Percentiles rank a stretch among this genome's conserved stretches.
These are phyloP conservation scores for Delphinus delphis DNA, from an alignment of 2,113 vertebrate genomes.

Conservation along the genomic window DNA sequence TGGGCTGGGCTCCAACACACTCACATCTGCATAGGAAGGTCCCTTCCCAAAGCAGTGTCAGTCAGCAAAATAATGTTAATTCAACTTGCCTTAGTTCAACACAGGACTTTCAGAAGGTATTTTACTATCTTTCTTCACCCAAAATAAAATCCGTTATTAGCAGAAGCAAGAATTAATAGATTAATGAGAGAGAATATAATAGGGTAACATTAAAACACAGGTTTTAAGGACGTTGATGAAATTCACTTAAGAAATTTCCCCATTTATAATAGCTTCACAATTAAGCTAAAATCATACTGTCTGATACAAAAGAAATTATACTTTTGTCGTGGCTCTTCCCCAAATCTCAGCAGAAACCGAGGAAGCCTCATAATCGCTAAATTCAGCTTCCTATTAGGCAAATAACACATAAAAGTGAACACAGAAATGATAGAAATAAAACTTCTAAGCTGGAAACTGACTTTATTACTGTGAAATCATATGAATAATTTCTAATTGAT, in stretches of 20 bases:
- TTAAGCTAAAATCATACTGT: background rate
- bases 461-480: constrained; percentile 60
- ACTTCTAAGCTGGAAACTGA: constrained; percentile 51
- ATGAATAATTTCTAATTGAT: constrained; percentile 70
- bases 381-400: background rate
- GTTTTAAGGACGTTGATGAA: background rate
- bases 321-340: background rate
- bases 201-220: background rate
- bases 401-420: constrained; percentile 28
- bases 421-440: constrained; percentile 50
- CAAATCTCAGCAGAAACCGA: background rate
- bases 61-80: background rate
- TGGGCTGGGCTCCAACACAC: background rate
- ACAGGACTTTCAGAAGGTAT: background rate
- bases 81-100: background rate
- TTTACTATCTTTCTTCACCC: background rate
- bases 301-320: constrained; percentile 1
- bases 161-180: background rate
- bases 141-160: background rate
- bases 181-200: background rate
- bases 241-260: background rate
- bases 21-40: background rate
- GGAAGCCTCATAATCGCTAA: background rate
- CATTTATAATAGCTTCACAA: background rate
- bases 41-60: background rate